phyloP scores from a whole-genome alignment of 2,113 vertebrate genomes.

The Sinosuthora webbiana region DNA sequence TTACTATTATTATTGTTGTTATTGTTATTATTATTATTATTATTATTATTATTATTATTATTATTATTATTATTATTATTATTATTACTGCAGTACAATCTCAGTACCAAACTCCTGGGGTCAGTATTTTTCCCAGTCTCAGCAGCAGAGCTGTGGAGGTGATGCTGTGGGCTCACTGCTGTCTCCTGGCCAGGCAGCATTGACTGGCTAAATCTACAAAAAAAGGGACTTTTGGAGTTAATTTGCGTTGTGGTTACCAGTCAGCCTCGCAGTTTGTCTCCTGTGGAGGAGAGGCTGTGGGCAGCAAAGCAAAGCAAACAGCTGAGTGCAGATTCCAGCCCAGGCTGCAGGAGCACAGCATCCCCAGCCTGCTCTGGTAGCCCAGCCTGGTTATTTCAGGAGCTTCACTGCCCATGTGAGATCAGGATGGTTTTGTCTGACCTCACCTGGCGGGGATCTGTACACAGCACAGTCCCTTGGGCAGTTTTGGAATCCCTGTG shows the following conservation, averaged over 20 bases:
- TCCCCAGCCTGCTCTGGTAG: not conserved
- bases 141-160: not conserved
- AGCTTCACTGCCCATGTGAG: not conserved
- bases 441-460: not conserved
- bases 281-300: not conserved
- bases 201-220: not conserved
- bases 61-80: not conserved
- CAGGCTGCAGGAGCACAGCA: not conserved
- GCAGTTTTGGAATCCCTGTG: not conserved
- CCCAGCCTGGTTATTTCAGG: not conserved
- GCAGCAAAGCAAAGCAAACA: not conserved
- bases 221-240: not conserved
- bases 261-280: not conserved
- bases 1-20: not conserved
- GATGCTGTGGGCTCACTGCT: not conserved
- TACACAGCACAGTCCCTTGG: rapidly evolving
- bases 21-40: too few relatives aligned
- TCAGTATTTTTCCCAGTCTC: not conserved
- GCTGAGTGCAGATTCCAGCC: not conserved
- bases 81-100: not conserved
- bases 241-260: not conserved
- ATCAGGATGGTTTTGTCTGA: not conserved
- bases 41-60: not conserved
- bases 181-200: not conserved
- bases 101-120: not conserved